A percentile compares a stretch with the other conserved stretches of the same genome.
These are phyloP conservation scores for Elaphurus davidianus DNA, from an alignment of 2,113 vertebrate species.

Conservation along the genomic window DNA sequence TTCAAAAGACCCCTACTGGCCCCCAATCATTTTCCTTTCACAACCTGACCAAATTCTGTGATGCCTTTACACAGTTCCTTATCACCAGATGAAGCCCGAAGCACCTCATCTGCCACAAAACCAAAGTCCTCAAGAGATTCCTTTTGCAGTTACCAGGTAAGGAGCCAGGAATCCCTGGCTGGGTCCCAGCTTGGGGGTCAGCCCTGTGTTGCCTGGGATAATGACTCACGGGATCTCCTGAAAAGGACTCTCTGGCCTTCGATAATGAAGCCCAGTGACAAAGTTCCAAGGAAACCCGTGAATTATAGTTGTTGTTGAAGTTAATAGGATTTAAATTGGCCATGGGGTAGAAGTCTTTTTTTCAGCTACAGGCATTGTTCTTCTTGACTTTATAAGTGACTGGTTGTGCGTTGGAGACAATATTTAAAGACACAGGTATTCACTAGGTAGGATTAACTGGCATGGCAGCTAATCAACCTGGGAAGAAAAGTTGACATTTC, in stretches of 20 bases:
- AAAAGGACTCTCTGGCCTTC: background rate
- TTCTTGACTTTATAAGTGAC: background rate
- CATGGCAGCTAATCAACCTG: background rate
- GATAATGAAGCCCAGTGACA: background rate
- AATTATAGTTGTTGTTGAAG: background rate
- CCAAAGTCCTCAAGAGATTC: background rate
- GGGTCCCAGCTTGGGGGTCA: background rate
- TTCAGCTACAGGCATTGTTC: background rate
- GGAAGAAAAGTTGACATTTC: background rate
- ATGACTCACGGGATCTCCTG: background rate
- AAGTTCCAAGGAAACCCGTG: background rate
- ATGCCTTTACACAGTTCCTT: background rate
- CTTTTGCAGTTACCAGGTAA: constrained; percentile 36
- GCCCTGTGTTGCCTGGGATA: rapidly evolving
- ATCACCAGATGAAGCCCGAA: background rate
- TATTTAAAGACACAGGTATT: background rate
- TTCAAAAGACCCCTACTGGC: background rate
- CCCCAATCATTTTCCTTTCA: background rate
- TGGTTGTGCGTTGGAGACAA: background rate
- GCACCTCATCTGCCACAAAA: background rate
- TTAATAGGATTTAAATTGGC: background rate
- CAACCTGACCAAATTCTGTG: background rate
- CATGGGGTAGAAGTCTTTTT: background rate
- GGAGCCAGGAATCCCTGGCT: background rate
- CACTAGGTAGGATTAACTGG: background rate